Percentiles rank a stretch among this genome's conserved stretches.
Evolutionary conservation across 2,797 vertebrate genomes (phyloP).

Genomic region (Karalla daura): DNA sequence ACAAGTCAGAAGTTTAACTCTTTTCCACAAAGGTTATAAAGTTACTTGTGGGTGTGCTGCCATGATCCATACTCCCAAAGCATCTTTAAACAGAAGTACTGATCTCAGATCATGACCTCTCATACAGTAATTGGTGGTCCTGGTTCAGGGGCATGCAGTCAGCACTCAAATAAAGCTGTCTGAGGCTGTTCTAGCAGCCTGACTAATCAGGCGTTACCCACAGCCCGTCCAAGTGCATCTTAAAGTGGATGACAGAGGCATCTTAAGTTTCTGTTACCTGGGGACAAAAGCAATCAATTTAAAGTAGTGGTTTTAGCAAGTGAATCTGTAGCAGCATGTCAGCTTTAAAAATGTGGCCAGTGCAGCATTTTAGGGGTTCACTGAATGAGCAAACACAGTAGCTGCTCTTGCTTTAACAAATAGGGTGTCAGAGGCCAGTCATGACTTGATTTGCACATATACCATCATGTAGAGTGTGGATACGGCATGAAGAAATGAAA

Average conservation of each 20-base stretch:
- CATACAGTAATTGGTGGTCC: constrained; percentile 74
- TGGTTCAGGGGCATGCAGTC: constrained; percentile 59
- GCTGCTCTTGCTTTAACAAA: too few species aligned
- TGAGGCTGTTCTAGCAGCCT: constrained; percentile 58
- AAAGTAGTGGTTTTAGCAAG: constrained; percentile 46
- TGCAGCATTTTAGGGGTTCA: constrained; percentile 23
- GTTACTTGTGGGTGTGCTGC: constrained; percentile 59
- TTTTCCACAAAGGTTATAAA: constrained; percentile 63
- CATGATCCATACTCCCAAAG: constrained; percentile 47
- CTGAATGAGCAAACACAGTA: neutral
- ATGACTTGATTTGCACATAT: neutral
- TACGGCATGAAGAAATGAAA: too few species aligned
- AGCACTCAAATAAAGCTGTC: constrained; percentile 66
- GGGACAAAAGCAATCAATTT: constrained; percentile 68
- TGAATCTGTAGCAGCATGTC: constrained; percentile 40
- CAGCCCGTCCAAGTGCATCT: constrained; percentile 70
- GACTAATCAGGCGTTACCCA: constrained; percentile 67
- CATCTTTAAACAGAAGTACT: constrained; percentile 67
- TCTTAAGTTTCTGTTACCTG: constrained; percentile 68
- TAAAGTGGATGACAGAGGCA: constrained; percentile 63
- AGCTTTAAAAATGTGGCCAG: constrained; percentile 35
- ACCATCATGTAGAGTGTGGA: neutral
- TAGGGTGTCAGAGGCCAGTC: too few species aligned
- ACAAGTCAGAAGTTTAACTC: constrained; percentile 65
- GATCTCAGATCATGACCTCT: constrained; percentile 72